Percentiles rank a stretch among this genome's conserved stretches.
Conservation (phyloP, 2,113 vertebrate genomes). For the Bambusicola thoracicus region DNA sequence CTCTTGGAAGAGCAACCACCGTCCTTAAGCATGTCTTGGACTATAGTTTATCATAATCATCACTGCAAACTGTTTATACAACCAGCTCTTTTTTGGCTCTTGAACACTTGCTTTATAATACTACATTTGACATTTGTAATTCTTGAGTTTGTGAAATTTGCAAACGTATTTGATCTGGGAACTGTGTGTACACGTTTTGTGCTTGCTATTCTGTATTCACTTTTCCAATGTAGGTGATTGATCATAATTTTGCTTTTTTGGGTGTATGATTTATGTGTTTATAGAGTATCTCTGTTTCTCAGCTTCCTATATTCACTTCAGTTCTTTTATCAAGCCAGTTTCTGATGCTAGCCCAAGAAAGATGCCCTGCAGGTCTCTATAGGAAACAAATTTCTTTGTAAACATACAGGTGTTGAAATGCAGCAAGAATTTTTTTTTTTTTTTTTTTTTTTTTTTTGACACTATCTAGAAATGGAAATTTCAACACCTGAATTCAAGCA, state of each 20-base stretch:
- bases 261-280: conserved; percentile 31
- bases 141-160: conserved; percentile 20
- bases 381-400: not conserved
- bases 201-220: conserved; percentile 3
- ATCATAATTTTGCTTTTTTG: conserved; percentile 3
- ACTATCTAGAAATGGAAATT: not conserved
- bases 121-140: conserved; percentile 19
- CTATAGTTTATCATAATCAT: conserved; percentile 18
- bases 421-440: not conserved
- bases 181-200: not conserved
- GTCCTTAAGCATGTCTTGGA: not conserved
- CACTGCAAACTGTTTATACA: not conserved
- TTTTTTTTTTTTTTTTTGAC: too few relatives aligned
- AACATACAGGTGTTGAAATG: not conserved
- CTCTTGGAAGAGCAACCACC: not conserved
- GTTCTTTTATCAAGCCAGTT: not conserved
- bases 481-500: not conserved
- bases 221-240: conserved; percentile 6
- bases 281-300: conserved; percentile 10
- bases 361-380: not conserved
- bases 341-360: not conserved
- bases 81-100: not conserved
- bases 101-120: conserved; percentile 19
- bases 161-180: conserved; percentile 15
- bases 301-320: not conserved